Base-by-base conservation (phyloP, 2,113 vertebrate genomes). In the Pterocles burchelli region DNA sequence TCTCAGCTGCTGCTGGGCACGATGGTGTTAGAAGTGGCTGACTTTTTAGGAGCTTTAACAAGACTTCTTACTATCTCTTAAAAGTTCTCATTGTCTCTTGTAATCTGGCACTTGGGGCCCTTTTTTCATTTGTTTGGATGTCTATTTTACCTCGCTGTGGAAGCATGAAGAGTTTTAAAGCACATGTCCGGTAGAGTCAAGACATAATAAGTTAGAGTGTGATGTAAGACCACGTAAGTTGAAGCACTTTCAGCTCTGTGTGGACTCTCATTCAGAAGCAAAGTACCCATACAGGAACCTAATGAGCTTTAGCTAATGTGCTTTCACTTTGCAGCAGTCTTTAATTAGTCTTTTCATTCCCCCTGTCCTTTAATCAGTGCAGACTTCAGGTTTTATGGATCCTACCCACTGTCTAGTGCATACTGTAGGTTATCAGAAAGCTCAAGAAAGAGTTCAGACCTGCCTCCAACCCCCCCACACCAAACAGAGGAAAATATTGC, bases 291-390 rank as follows among this genome's bases (percentile, higher is more conserved):
- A 54, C 21, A 75, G 63, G 41, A 82, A 46, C 61, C 28, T 85
- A 88, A 92, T 84, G 79, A 79, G 41, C 55, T 90, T 90, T 85
- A 70, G n/a, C 41, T 83, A 70, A 91, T 58, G 28, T 73, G n/a
- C 81, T 88, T 72, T 87, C 48, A 61, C 46, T 92, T 81, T 91
- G 20, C 49, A 46, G 26, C 33, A 77, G n/a, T 68, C 61, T 80
- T 93, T 82, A 89, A 88, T 95, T 91, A 93, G 66, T 55, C 31
- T 51, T 89, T 79, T n/a, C 11, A 29, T 82, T 94, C 49, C 46
- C 15, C 5, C 9, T 70, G 49, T 48, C 54, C 25, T 24, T 70
- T 89, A 81, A 74, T 93, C 51, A 52, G 19, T 46, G 48, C 51
- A 90, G 46, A 34, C n/a, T 90, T 72, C 48, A 79, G 41, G 11